Conservation (phyloP, 2,797 vertebrate species). For the Sciurus carolinensis region DNA sequence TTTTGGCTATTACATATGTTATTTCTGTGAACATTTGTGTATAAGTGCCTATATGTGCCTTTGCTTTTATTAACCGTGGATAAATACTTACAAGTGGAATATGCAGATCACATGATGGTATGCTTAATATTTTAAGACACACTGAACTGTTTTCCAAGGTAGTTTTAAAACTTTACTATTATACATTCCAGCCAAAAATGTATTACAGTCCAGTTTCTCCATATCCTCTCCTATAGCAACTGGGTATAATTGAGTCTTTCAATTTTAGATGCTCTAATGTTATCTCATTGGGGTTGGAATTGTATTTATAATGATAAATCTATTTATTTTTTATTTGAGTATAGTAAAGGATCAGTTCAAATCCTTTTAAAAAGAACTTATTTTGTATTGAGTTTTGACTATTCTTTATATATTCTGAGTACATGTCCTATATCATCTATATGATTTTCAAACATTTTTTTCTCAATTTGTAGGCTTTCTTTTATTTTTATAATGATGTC, state of each 20-base stretch:
- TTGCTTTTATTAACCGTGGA: neutral
- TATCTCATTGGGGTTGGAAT: neutral
- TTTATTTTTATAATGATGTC: neutral
- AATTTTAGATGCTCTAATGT: neutral
- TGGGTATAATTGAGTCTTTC: neutral
- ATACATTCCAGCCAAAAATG: neutral
- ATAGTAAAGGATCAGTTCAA: neutral
- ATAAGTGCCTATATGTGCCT: neutral
- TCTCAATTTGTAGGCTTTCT: neutral
- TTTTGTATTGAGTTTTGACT: neutral
- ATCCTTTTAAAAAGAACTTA: neutral
- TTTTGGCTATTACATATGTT: neutral
- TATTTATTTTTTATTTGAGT: neutral
- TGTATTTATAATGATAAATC: neutral
- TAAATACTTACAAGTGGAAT: neutral
- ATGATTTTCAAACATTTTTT: neutral
- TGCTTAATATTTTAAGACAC: constrained; percentile 3
- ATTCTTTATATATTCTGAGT: neutral
- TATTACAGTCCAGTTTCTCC: neutral
- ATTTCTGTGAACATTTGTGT: neutral
- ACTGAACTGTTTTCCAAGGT: neutral
- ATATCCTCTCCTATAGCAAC: neutral
- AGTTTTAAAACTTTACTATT: neutral
- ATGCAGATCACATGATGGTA: neutral
- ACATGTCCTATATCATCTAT: neutral